Conservation (phyloP, 2,888 invertebrate genomes). For the Mesorhabditis belari region DNA sequence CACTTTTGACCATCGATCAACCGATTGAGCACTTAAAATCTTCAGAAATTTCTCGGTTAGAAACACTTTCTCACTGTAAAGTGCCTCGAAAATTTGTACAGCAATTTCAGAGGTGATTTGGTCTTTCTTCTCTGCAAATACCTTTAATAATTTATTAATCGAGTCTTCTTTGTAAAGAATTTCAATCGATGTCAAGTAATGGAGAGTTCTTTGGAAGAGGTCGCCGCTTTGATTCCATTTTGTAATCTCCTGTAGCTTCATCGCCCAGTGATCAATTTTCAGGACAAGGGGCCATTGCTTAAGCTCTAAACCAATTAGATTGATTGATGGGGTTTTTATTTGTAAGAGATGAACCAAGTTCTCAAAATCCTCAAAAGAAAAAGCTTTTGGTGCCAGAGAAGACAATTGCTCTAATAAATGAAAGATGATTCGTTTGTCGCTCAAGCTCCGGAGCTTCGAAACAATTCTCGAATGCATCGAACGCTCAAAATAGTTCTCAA, state of each 20-base stretch:
- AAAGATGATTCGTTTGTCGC: background rate
- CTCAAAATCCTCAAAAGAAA: background rate
- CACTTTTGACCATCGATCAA: background rate
- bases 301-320: background rate
- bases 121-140: background rate
- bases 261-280: constrained; percentile 1
- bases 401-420: background rate
- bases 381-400: background rate
- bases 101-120: background rate
- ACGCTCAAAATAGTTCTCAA: background rate
- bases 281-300: constrained; percentile 1
- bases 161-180: background rate
- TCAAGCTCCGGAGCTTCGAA: background rate
- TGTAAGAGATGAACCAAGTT: background rate
- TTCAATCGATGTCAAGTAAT: background rate
- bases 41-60: background rate
- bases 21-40: background rate
- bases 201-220: background rate
- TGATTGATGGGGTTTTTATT: background rate
- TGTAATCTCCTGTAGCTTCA: background rate
- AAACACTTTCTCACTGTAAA: constrained; percentile 1
- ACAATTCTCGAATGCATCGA: background rate
- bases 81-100: background rate
- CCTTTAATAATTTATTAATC: background rate
- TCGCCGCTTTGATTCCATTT: background rate